Conservation (phyloP, 2,113 vertebrate species). For the Cardinalis cardinalis region DNA sequence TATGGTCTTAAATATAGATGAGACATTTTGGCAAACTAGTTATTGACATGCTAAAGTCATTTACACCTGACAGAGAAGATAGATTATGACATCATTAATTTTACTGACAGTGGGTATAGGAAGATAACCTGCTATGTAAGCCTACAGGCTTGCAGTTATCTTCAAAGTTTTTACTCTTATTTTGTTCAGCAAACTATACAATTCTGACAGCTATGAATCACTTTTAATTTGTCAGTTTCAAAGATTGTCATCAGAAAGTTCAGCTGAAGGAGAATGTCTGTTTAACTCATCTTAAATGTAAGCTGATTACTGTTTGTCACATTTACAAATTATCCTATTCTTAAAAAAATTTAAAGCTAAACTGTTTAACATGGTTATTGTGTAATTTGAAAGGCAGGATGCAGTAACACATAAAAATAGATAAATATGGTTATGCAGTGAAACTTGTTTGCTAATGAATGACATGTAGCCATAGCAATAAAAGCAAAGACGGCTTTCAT, state of each 20-base stretch:
- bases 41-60: conserved; percentile 55
- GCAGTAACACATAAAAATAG: conserved; percentile 46
- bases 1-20: conserved; percentile 30
- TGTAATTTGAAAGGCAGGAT: conserved; percentile 61
- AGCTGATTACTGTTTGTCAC: conserved; percentile 63
- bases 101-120: conserved; percentile 27
- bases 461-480: conserved; percentile 50
- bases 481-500: conserved; percentile 60
- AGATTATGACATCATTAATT: conserved; percentile 63
- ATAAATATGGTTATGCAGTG: conserved; percentile 38
- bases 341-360: conserved; percentile 59
- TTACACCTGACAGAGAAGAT: conserved; percentile 50
- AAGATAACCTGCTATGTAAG: conserved; percentile 43
- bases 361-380: conserved; percentile 65
- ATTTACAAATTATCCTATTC: conserved; percentile 58
- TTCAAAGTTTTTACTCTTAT: conserved; percentile 60
- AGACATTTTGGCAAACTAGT: conserved; percentile 53
- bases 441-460: conserved; percentile 62
- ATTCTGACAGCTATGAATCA: conserved; percentile 68
- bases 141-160: conserved; percentile 7
- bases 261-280: conserved; percentile 63
- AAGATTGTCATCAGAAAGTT: conserved; percentile 73
- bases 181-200: conserved; percentile 46
- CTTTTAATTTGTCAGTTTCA: conserved; percentile 70
- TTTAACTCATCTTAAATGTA: conserved; percentile 59